Evolutionary conservation across 2,888 invertebrate species (phyloP), one percentile per base, ranked within the genome.

Genomic region (Drosophila nr. perissopoda): DNA sequence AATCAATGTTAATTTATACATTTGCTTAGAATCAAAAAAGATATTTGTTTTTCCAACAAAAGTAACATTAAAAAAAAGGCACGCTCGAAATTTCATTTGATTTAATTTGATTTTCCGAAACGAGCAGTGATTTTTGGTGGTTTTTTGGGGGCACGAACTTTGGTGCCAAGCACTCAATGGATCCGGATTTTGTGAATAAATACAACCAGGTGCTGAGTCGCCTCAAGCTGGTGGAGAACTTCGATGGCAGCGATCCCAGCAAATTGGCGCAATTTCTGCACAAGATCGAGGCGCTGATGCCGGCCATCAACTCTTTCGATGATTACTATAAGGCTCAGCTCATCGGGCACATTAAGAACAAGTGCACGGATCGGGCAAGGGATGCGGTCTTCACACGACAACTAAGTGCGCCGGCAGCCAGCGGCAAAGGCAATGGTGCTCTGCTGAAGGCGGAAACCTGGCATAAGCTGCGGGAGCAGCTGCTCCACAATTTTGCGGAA

Each of bases 1-100:
- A 87, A 87, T 87, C 75, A 88, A 87, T 87, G 90, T 87, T 87
- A 87, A 87, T 87, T 87, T 88, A 90, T 87, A 77, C 89, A 82
- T 89, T 89, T 89, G 78, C 80, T 78, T 89, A 86, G 86, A 89
- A 87, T 78, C 82, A 73, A 76, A 40, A 74, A 76, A 31, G 16
- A 57, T 81, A 79, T 62, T 29, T 56, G 72, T 68, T 25, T 59
- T 70, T 73, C 74, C 66, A 72, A 77, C n/a, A 25, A 48, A 34
- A 21, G 16, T 46, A 16, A 16, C 25, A 46, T 46, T 46, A 16
- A 29, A 42, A 36, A 42, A 62, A 56, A 49, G 65, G 62, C 65
- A 72, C 62, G 66, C 64, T 36, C 59, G 34, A 62, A 61, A 59
- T 52, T 42, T 6, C 5, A 18, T 63, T 66, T 54, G 34, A 46